Evolutionary conservation across 1,140 invertebrate species (phyloP), one percentile per base, ranked within the genome.

Genomic region (Zaprionus capensis): DNA sequence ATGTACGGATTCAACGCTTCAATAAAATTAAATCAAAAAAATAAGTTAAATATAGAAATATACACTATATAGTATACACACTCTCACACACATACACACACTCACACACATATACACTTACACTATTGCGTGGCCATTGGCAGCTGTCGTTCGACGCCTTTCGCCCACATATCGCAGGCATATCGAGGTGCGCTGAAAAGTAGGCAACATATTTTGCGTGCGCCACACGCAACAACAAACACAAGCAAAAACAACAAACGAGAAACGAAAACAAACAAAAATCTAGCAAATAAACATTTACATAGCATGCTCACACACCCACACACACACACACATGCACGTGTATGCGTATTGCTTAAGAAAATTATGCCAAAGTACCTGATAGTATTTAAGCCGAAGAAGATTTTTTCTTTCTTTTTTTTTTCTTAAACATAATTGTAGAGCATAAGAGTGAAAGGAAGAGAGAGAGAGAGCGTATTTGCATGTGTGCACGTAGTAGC

Each of bases 301-400:
- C 17, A 56, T 17, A 65, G 36, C 34, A 17, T 64, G 62, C 59
- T 49, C 49, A 17, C 58, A 61, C 15, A 31, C 28, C 9, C 17
- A 4, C 56, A 36, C 17, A 58, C 56, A 20, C 17, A 9, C 56
- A 34, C 38, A 24, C 46, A 38, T 70, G 66, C 63, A 31, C 31
- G 58, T 17, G 38, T 28, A 6, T 55, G 53, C 38, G 24, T 46
- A 57, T 64, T 71, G 72, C 72, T 78, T 78, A 78, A 73, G 71
- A 72, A 73, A 90, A 77, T 65, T 72, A 90, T 90, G 88, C 88
- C 88, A 91, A 91, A 91, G 88, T 91, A 91, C 88, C 88, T 91
- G 88, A 91, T 91, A 91, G 81, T 90, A 87, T 88, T 87, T 88
- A 87, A 88, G 84, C 15, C 14, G 55, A 49, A 58, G 38, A 58